Base-by-base conservation (phyloP, 2,888 invertebrate species). In the Bugula neritina region DNA sequence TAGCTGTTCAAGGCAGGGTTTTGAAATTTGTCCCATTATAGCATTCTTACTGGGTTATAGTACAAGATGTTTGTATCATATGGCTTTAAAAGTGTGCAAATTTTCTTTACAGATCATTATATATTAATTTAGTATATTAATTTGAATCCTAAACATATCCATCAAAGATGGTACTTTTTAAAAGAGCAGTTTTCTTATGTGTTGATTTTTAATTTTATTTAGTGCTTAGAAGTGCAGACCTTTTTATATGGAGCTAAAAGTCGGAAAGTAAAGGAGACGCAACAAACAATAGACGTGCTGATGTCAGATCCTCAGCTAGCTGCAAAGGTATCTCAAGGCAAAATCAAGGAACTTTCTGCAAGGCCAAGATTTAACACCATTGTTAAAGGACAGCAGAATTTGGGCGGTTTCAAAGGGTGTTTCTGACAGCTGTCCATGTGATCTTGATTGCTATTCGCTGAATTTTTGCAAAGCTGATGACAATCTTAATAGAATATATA, bases 231-330 rank as follows among this genome's bases (percentile, higher is more conserved):
- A 71, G 80, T 83, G 23, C 81, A 83, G 73, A 73, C 74, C 34
- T 72, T 80, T 3, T 77, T 82, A n/a, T 77, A 80, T 72, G 83
- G 83, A 25, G 77, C 78, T 71, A 81, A 81, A 72, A 78, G 79
- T 72, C 78, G 76, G 74, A 83, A 80, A 72, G 77, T 78, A 17
- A 82, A 82, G 73, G 82, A 82, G 72, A 80, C 81, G 17, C 80
- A 81, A 72, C 77, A 78, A 69, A 83, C 80, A 1, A 80, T 83
- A 71, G 82, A 83, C 71, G 76, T 83, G n/a, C 75, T 83, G 2
- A 77, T 82, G 78, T 78, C 82, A 83, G 83, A 79, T 73, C 82
- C 82, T 3, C 77, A 77, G 10, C 52, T 82, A 25, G 79, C 81
- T 21, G 76, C 79, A 72, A 82, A 80, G 73, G 79, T 80, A 76